Percentiles rank a stretch among this genome's conserved stretches.
These are phyloP conservation scores for Portunus trituberculatus DNA, from an alignment of 1,140 invertebrate species.

Conservation along the genomic window DNA sequence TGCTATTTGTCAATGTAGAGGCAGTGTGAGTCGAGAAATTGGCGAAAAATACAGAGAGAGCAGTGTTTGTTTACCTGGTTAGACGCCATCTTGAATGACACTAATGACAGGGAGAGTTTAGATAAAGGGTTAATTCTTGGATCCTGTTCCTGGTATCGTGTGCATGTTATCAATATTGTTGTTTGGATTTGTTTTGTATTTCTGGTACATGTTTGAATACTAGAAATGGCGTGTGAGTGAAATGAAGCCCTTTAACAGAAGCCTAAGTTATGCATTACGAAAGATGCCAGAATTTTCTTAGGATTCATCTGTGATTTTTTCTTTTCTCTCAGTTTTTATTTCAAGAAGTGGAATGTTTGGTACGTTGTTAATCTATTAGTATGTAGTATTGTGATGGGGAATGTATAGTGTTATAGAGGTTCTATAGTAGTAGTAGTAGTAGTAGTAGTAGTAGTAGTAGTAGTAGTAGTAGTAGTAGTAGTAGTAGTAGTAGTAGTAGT, in stretches of 20 bases:
- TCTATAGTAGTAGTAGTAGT: slow-evolving; percentile 25
- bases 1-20: neutral
- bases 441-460: slow-evolving; percentile 53
- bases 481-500: slow-evolving; percentile 57
- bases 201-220: no score
- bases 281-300: neutral
- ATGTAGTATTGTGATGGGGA: neutral
- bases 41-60: neutral
- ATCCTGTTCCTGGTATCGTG: neutral
- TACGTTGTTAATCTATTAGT: neutral
- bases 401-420: neutral
- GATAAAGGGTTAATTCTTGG: neutral
- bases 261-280: neutral
- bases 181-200: neutral
- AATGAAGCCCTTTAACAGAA: no score
- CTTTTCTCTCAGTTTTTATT: neutral
- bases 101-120: slow-evolving; percentile 11
- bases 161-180: neutral
- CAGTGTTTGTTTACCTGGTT: slow-evolving; percentile 63
- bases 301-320: neutral
- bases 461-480: slow-evolving; percentile 59
- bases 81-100: slow-evolving; percentile 65
- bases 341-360: neutral
- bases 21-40: neutral
- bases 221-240: no score